Conservation (phyloP, 2,888 invertebrate genomes). For the Acrobeloides nanus region DNA sequence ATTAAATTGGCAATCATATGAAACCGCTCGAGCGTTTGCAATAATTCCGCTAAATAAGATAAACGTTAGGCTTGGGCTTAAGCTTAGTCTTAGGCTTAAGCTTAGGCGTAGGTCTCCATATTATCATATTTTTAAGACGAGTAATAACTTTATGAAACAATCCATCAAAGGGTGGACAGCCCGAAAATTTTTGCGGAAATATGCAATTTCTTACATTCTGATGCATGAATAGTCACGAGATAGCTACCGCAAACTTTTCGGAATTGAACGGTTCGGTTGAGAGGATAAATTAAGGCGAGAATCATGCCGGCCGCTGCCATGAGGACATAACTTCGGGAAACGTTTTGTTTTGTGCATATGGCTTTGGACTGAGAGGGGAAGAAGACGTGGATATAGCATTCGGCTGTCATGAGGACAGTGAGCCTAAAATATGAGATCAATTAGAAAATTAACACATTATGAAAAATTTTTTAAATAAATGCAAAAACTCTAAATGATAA, state of each 20-base stretch:
- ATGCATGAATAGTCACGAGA: slow-evolving; percentile 31
- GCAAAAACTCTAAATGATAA: no score
- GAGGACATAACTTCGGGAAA: slow-evolving; percentile 25
- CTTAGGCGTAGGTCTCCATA: no score
- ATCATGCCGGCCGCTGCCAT: slow-evolving; percentile 26
- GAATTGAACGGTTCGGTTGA: slow-evolving; percentile 34
- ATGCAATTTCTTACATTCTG: slow-evolving; percentile 23
- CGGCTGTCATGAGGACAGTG: slow-evolving; percentile 43
- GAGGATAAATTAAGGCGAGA: slow-evolving; percentile 37
- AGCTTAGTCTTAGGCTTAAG: no score
- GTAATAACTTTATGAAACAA: no score
- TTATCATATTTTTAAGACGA: no score
- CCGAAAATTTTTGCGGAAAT: no score
- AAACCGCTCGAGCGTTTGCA: slow-evolving; percentile 33
- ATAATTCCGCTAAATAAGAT: slow-evolving; percentile 26
- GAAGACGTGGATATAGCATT: slow-evolving; percentile 46
- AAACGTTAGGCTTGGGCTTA: no score
- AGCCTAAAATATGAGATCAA: no score
- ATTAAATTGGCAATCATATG: slow-evolving; percentile 41
- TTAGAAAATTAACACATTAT: no score
- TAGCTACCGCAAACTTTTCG: slow-evolving; percentile 25
- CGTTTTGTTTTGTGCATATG: slow-evolving; percentile 39
- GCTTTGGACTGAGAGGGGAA: slow-evolving; percentile 40
- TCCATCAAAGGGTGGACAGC: no score
- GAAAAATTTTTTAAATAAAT: no score